Evolutionary conservation across 2,888 invertebrate species (phyloP).

Genomic region (Eupithecia inturbata): DNA sequence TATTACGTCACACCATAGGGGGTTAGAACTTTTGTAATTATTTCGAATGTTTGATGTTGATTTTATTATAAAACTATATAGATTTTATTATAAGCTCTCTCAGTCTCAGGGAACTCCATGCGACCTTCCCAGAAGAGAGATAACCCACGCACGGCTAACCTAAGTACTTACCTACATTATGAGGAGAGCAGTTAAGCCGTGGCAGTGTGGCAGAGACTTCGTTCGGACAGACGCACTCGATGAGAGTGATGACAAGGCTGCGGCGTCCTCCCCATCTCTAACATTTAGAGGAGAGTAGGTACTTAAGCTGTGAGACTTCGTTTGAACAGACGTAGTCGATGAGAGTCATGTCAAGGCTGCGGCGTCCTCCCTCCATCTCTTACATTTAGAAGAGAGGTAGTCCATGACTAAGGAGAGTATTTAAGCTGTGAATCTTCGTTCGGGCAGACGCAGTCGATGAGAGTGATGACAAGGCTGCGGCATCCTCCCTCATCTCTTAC

Average conservation of each 20-base stretch:
- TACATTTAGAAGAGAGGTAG: not conserved
- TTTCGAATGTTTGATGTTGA: too few relatives aligned
- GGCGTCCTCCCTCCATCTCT: not conserved
- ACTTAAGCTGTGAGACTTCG: not conserved
- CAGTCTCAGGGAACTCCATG: too few relatives aligned
- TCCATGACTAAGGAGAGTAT: not conserved
- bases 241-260: too few relatives aligned
- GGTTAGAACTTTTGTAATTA: too few relatives aligned
- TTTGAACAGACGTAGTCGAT: not conserved
- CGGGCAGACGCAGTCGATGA: not conserved
- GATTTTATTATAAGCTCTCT: too few relatives aligned
- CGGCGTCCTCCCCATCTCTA: not conserved
- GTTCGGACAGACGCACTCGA: too few relatives aligned
- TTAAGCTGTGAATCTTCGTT: not conserved
- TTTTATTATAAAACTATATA: too few relatives aligned
- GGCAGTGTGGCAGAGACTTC: too few relatives aligned
- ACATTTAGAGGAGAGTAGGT: not conserved
- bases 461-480: not conserved
- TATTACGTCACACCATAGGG: too few relatives aligned
- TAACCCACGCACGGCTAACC: not conserved
- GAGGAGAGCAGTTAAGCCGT: too few relatives aligned
- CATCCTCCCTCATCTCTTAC: not conserved
- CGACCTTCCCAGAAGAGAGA: too few relatives aligned
- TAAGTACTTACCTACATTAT: too few relatives aligned
- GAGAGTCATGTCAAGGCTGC: not conserved